Evolutionary conservation across 2,113 vertebrate genomes (phyloP).

Genomic region (Triplophysa dalaica): DNA sequence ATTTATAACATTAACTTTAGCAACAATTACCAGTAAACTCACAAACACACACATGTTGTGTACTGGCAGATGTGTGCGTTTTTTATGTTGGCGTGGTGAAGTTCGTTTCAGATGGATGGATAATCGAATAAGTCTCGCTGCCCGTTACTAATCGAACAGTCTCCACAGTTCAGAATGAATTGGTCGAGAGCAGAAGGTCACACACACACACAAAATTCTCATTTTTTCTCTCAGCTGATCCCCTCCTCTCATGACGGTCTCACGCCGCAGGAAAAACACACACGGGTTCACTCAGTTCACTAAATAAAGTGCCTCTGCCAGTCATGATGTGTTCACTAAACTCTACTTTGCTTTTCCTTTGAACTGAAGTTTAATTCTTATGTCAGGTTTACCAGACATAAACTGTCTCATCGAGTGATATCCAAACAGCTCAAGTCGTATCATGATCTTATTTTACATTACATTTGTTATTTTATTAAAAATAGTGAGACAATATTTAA

Average conservation of each 20-base stretch:
- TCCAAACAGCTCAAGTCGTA: too few relatives aligned
- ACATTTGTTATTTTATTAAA: too few relatives aligned
- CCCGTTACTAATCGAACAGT: conserved; percentile 7
- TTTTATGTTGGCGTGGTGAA: background rate
- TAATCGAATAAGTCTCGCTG: conserved; percentile 14
- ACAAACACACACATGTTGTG: conserved; percentile 6
- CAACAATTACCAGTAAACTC: background rate
- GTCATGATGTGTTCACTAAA: too few relatives aligned
- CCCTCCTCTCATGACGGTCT: too few relatives aligned
- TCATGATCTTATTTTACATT: too few relatives aligned
- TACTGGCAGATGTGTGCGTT: background rate
- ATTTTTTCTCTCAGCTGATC: background rate
- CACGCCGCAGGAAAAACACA: background rate
- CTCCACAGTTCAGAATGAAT: conserved; percentile 9
- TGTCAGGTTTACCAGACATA: too few relatives aligned
- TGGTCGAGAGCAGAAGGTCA: background rate
- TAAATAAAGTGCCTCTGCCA: background rate
- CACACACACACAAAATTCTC: conserved; percentile 1
- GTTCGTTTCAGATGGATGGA: background rate
- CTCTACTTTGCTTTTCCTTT: background rate
- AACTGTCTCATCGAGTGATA: too few relatives aligned
- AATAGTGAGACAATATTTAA: too few relatives aligned
- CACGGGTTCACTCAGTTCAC: background rate
- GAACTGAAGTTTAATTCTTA: background rate
- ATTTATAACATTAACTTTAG: too few relatives aligned